These are phyloP conservation scores for Hymenochirus boettgeri DNA, from an alignment of 2,113 vertebrate species.

Conservation along the genomic window DNA sequence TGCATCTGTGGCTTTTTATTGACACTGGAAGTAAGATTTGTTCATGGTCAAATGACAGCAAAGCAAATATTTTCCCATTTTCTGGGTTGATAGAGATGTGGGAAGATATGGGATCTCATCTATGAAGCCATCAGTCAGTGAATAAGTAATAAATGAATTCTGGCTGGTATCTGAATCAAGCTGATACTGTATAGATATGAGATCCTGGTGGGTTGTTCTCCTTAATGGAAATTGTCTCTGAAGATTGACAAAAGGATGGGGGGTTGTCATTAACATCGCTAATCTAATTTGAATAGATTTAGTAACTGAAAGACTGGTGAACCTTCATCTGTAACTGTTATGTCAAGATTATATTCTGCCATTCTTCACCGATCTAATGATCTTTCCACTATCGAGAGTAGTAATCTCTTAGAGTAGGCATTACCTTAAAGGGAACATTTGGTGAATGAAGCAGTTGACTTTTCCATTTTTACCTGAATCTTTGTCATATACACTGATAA, in stretches of 20 bases:
- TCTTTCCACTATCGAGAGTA: constrained; percentile 48
- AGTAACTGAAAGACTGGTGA: constrained; percentile 55
- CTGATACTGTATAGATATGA: constrained; percentile 45
- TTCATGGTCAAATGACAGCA: constrained; percentile 60
- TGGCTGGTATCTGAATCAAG: constrained; percentile 59
- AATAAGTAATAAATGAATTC: constrained; percentile 62
- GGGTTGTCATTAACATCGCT: constrained; percentile 70
- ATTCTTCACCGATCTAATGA: constrained; percentile 52
- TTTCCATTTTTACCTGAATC: constrained; percentile 69
- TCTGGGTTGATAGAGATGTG: constrained; percentile 58
- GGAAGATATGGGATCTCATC: constrained; percentile 43
- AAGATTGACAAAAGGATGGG: constrained; percentile 55
- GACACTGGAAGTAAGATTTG: constrained; percentile 62
- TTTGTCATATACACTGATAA: constrained; percentile 72
- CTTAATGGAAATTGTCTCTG: constrained; percentile 46
- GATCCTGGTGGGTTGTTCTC: constrained; percentile 48
- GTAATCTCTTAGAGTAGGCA: constrained; percentile 49
- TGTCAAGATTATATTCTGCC: constrained; percentile 41
- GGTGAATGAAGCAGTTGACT: constrained; percentile 45
- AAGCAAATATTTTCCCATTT: constrained; percentile 52
- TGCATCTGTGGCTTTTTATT: constrained; percentile 71
- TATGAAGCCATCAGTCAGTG: constrained; percentile 48
- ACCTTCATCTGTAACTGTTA: constrained; percentile 47
- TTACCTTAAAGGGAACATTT: constrained; percentile 44
- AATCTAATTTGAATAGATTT: constrained; percentile 48